Evolutionary conservation across 2,888 invertebrate species (phyloP).

Genomic region (Euclidia mi): DNA sequence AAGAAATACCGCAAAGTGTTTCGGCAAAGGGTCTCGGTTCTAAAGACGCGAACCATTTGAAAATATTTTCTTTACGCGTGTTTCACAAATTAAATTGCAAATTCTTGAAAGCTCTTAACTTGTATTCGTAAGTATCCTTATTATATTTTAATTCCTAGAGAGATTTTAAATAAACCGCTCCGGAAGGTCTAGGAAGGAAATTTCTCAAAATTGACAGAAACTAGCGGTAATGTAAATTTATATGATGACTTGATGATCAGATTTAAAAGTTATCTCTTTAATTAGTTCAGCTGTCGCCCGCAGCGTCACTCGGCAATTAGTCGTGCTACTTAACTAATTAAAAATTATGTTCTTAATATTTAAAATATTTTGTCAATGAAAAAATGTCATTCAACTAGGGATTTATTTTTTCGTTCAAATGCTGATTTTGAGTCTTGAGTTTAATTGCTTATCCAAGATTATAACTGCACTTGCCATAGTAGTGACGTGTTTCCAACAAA

Average conservation of each 20-base stretch:
- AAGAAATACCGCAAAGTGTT: slow-evolving; percentile 20
- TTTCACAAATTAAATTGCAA: slow-evolving; percentile 64
- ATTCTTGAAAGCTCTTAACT: slow-evolving; percentile 55
- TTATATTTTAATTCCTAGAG: slow-evolving; percentile 64
- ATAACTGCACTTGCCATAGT: no score
- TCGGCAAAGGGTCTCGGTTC: slow-evolving; percentile 15
- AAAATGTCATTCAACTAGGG: no score
- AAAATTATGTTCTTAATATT: no score
- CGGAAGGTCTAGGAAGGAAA: no score
- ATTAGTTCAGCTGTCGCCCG: not conserved
- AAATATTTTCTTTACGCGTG: slow-evolving; percentile 64
- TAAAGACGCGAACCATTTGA: slow-evolving; percentile 33
- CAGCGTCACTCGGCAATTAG: no score
- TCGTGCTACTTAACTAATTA: no score
- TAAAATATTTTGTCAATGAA: no score
- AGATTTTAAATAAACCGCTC: no score
- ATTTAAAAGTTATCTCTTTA: slow-evolving; percentile 7
- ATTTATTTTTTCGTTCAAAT: no score
- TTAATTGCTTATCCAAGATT: no score
- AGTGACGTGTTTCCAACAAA: no score
- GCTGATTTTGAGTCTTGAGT: no score
- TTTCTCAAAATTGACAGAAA: slow-evolving; percentile 13
- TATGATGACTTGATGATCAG: slow-evolving; percentile 3
- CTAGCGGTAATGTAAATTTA: slow-evolving; percentile 7
- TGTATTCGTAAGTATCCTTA: slow-evolving; percentile 62